Percentiles rank a stretch among this genome's conserved stretches.
Conservation (phyloP, 2,888 invertebrate species). For the Eupithecia centaureata region DNA sequence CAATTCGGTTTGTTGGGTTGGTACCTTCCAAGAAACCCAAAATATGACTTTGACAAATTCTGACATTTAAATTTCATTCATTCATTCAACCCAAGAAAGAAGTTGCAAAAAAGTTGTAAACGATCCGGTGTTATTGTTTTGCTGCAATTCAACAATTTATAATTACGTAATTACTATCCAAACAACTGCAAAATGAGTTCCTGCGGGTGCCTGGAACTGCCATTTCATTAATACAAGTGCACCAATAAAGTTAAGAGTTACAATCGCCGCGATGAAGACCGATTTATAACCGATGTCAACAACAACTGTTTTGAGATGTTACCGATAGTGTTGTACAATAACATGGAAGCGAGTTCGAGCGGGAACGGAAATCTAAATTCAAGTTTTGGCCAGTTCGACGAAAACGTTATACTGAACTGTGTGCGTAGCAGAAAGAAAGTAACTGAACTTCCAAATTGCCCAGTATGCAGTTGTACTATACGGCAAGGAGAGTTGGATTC, state of each 20-base stretch:
- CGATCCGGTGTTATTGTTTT: slow-evolving; percentile 63
- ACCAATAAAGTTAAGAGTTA: slow-evolving; percentile 54
- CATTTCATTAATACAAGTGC: slow-evolving; percentile 46
- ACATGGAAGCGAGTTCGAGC: slow-evolving; percentile 76
- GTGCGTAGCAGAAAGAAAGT: slow-evolving; percentile 85
- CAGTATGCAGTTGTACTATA: slow-evolving; percentile 94
- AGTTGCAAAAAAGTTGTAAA: slow-evolving; percentile 57
- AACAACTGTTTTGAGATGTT: slow-evolving; percentile 71
- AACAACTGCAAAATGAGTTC: slow-evolving; percentile 69
- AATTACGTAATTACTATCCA: slow-evolving; percentile 47
- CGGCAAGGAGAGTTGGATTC: slow-evolving; percentile 92
- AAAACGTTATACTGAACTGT: slow-evolving; percentile 74
- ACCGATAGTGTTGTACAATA: slow-evolving; percentile 75
- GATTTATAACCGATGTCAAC: slow-evolving; percentile 64
- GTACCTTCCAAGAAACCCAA: background rate
- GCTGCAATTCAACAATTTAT: slow-evolving; percentile 49
- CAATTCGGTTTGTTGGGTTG: background rate
- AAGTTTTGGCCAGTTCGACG: slow-evolving; percentile 68
- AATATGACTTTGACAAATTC: slow-evolving; percentile 14
- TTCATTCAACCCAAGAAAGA: slow-evolving; percentile 31
- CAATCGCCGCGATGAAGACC: slow-evolving; percentile 68
- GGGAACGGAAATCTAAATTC: slow-evolving; percentile 60
- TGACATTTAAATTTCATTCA: slow-evolving; percentile 34
- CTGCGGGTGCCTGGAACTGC: slow-evolving; percentile 57
- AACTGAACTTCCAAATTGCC: slow-evolving; percentile 90